Conservation (phyloP, 2,888 invertebrate genomes). For the Nemotelus nigrinus region DNA sequence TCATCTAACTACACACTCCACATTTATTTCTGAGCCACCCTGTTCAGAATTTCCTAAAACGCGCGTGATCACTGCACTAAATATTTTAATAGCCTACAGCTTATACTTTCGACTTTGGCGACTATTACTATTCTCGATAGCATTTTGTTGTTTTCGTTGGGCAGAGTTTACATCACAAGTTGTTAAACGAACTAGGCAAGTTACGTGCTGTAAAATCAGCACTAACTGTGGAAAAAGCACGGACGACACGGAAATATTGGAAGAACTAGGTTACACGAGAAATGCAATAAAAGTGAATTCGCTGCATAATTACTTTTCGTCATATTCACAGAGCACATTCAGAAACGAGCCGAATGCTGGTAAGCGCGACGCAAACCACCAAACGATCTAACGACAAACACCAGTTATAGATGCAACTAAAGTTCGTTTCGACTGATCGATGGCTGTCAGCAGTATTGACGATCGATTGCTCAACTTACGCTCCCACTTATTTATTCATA, state of each 20-base stretch:
- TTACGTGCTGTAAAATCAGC: too few relatives aligned
- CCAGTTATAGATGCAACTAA: slow-evolving; percentile 17
- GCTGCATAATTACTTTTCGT: background rate
- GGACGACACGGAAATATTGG: too few relatives aligned
- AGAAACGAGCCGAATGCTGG: background rate
- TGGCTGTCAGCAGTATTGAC: slow-evolving; percentile 36
- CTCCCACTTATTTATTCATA: slow-evolving; percentile 37
- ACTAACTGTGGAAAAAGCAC: too few relatives aligned
- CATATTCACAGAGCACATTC: background rate
- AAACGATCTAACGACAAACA: background rate
- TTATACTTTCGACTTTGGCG: background rate
- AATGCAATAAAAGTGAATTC: slow-evolving; percentile 4
- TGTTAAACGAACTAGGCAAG: too few relatives aligned
- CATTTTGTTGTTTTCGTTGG: background rate
- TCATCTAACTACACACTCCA: too few relatives aligned
- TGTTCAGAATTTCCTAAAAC: background rate
- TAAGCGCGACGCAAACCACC: background rate
- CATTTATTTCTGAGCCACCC: background rate
- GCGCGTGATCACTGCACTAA: slow-evolving; percentile 16
- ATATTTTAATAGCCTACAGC: background rate
- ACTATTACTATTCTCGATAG: background rate
- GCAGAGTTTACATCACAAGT: background rate
- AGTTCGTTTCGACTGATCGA: slow-evolving; percentile 20
- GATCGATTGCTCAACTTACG: slow-evolving; percentile 4
- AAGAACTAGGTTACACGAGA: background rate